Evolutionary conservation across 64 coral and sea anemone genomes (phyloP).

Genomic region (Hydrozoanthus tunicans): DNA sequence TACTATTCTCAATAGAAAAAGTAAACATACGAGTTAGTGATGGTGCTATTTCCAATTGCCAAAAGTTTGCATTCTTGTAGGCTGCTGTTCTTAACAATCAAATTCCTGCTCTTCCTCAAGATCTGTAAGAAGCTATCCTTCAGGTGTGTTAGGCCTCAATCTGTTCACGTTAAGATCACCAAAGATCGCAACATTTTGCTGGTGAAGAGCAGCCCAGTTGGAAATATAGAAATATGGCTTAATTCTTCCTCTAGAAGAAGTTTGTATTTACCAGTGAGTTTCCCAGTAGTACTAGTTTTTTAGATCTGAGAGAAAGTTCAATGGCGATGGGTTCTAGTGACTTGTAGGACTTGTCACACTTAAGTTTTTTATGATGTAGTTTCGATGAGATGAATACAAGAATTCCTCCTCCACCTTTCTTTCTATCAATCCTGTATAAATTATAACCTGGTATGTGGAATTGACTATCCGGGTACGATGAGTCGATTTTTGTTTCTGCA

Average conservation of each 20-base stretch:
- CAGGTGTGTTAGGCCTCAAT: slow-evolving; percentile 36
- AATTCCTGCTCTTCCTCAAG: not conserved
- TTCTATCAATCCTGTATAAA: slow-evolving; percentile 49
- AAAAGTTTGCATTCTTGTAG: not conserved
- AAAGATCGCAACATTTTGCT: slow-evolving; percentile 51
- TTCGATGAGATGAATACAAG: slow-evolving; percentile 56
- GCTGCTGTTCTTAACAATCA: not conserved
- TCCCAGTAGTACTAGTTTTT: slow-evolving; percentile 48
- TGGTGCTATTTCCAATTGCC: not conserved
- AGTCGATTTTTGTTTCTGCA: slow-evolving; percentile 17
- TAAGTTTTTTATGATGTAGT: slow-evolving; percentile 56
- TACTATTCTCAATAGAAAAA: not conserved
- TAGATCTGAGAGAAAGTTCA: slow-evolving; percentile 52
- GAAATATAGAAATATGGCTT: slow-evolving; percentile 45
- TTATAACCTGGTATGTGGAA: slow-evolving; percentile 52
- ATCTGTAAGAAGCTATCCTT: slow-evolving; percentile 3
- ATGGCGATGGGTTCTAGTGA: slow-evolving; percentile 39
- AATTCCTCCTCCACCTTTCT: slow-evolving; percentile 62
- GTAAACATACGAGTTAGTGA: slow-evolving; percentile 28
- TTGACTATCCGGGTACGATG: slow-evolving; percentile 36
- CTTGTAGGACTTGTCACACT: slow-evolving; percentile 41
- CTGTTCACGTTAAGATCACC: slow-evolving; percentile 64
- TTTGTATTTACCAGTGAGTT: slow-evolving; percentile 45
- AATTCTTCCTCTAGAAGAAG: slow-evolving; percentile 61
- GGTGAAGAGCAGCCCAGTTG: not conserved